phyloP scores from a whole-genome alignment of 2,888 invertebrate species.

The Lamellibrachia columna region DNA sequence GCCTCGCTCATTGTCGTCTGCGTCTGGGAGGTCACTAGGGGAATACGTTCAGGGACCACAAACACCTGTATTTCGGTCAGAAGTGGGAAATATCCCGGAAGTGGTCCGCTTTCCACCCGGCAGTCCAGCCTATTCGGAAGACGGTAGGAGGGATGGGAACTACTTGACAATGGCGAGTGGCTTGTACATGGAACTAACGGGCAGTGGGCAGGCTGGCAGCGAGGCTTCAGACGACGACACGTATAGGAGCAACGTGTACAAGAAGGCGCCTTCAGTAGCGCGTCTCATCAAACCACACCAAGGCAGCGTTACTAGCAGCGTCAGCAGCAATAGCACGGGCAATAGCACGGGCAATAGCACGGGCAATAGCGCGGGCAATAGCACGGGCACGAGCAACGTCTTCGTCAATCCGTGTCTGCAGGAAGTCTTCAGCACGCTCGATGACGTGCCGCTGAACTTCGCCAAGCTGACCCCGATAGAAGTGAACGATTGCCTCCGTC shows the following conservation, averaged over 20 bases:
- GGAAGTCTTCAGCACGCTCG: background rate
- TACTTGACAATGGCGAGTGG: background rate
- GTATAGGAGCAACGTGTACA: background rate
- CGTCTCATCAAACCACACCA: background rate
- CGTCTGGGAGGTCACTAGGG: background rate
- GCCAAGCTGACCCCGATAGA: background rate
- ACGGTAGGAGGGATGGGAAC: background rate
- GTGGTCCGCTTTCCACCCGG: background rate
- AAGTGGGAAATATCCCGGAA: conserved; percentile 1
- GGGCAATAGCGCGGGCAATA: background rate
- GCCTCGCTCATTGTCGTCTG: background rate
- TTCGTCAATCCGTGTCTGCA: background rate
- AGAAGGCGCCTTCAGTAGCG: background rate
- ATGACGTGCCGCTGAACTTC: conserved; percentile 11
- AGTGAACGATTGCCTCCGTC: background rate
- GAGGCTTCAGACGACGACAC: background rate
- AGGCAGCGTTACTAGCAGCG: background rate
- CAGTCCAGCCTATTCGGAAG: background rate
- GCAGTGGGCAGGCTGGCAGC: background rate
- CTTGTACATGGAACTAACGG: background rate
- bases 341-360: background rate
- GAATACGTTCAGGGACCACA: background rate
- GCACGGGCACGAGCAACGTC: background rate
- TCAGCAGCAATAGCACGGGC: conserved; percentile 3
- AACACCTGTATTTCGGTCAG: background rate